Conservation (phyloP, 2,797 vertebrate genomes). For the Sebastes umbrosus region DNA sequence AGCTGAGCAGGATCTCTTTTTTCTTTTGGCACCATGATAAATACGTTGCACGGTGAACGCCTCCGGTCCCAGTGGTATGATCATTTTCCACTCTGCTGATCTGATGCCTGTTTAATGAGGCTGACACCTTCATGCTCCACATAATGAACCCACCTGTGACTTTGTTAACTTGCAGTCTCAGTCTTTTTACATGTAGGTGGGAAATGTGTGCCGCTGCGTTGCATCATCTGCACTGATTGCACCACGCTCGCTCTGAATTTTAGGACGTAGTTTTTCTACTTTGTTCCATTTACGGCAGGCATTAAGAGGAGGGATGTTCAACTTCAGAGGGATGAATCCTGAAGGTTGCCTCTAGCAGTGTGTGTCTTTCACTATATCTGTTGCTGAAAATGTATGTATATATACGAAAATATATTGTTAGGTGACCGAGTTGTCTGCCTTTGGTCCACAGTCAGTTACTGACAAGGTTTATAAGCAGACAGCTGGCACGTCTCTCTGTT, state of each 20-base stretch:
- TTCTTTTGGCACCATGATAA: conserved; percentile 12
- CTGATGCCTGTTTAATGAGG: conserved; percentile 64
- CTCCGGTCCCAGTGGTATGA: conserved; percentile 48
- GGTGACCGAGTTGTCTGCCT: not conserved
- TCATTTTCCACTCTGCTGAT: conserved; percentile 61
- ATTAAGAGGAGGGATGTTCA: not conserved
- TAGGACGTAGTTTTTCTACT: not conserved
- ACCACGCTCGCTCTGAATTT: not conserved
- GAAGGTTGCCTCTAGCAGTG: not conserved
- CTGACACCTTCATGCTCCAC: conserved; percentile 60
- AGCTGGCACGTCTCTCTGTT: not conserved
- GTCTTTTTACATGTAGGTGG: not conserved
- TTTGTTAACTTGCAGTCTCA: conserved; percentile 29
- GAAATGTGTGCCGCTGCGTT: not conserved
- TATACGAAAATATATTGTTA: not conserved
- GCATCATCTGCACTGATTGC: conserved; percentile 17
- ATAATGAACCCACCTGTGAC: conserved; percentile 75
- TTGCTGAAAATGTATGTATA: not conserved
- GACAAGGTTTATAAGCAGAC: not conserved
- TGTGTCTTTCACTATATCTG: not conserved
- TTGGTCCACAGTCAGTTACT: not conserved
- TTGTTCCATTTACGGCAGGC: not conserved
- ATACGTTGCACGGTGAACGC: conserved; percentile 34
- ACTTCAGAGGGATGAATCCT: not conserved
- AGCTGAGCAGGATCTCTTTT: conserved; percentile 2